Percentiles rank a stretch among this genome's conserved stretches.
These are phyloP conservation scores for Galendromus occidentalis DNA, from an alignment of 1,140 invertebrate species.

Conservation along the genomic window DNA sequence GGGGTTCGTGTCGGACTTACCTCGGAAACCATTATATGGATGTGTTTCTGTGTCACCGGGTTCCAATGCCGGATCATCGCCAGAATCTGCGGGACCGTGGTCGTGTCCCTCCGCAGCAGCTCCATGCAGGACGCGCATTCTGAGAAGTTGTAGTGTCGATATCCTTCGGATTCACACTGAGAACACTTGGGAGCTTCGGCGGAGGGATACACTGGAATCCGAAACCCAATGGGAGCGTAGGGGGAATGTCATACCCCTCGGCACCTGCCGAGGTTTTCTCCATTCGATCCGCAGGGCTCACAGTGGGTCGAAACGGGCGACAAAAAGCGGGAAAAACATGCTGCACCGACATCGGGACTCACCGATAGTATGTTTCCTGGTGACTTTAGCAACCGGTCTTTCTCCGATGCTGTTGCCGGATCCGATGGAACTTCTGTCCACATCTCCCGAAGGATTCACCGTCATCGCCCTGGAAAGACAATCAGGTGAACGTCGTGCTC, in stretches of 20 bases:
- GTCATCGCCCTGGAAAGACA: conserved; percentile 1
- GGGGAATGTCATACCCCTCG: no score
- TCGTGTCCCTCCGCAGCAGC: conserved; percentile 27
- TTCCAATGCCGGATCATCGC: conserved; percentile 37
- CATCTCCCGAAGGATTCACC: neutral
- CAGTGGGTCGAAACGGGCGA: no score
- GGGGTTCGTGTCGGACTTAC: conserved; percentile 24
- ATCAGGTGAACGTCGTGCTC: no score
- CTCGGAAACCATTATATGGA: conserved; percentile 31
- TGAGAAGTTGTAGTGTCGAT: conserved; percentile 2
- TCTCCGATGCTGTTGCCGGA: neutral
- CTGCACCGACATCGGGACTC: no score
- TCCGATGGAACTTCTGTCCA: conserved; percentile 2
- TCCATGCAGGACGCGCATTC: conserved; percentile 23
- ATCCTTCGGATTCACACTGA: neutral
- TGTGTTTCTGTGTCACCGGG: conserved; percentile 33
- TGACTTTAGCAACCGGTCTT: neutral
- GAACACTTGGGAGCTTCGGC: neutral
- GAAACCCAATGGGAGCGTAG: neutral
- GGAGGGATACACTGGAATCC: neutral
- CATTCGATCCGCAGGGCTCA: no score
- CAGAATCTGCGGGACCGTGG: conserved; percentile 32
- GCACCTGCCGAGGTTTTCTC: no score
- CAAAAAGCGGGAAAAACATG: no score
- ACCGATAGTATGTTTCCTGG: conserved; percentile 8